Evolutionary conservation across 2,113 vertebrate genomes (phyloP).

Genomic region (Chloroceryle aenea): DNA sequence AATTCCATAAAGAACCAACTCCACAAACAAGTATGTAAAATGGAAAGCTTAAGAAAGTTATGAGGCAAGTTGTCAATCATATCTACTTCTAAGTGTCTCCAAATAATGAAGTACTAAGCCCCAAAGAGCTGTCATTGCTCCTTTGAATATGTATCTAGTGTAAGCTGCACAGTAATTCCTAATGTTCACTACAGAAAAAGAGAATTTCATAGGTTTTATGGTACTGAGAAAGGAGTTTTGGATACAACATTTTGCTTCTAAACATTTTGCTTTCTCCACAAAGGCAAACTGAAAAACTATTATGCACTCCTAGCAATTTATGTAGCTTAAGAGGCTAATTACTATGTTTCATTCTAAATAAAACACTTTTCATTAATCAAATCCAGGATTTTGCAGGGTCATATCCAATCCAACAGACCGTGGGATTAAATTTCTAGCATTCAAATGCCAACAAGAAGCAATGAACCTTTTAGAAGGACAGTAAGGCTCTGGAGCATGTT

Average conservation of each 20-base stretch:
- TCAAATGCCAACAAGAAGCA: background rate
- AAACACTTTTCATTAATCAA: background rate
- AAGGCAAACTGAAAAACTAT: background rate
- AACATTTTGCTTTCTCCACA: background rate
- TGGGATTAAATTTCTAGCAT: background rate
- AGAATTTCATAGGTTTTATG: background rate
- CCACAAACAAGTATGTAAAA: background rate
- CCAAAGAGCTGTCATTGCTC: background rate
- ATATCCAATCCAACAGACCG: background rate
- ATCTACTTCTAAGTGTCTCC: background rate
- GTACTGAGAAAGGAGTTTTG: background rate
- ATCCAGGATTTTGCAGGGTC: background rate
- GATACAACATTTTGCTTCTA: background rate
- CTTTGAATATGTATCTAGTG: background rate
- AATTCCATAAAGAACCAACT: background rate
- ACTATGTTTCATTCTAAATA: background rate
- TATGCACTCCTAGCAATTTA: background rate
- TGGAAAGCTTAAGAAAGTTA: background rate
- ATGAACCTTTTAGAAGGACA: background rate
- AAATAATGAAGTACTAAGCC: background rate
- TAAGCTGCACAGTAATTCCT: background rate
- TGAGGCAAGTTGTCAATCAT: background rate
- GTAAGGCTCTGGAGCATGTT: background rate
- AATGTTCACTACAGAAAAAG: background rate
- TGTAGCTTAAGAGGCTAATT: background rate